Base-by-base conservation (phyloP, 35 echinoderm and acorn worm species). In the Apostichopus californicus region DNA sequence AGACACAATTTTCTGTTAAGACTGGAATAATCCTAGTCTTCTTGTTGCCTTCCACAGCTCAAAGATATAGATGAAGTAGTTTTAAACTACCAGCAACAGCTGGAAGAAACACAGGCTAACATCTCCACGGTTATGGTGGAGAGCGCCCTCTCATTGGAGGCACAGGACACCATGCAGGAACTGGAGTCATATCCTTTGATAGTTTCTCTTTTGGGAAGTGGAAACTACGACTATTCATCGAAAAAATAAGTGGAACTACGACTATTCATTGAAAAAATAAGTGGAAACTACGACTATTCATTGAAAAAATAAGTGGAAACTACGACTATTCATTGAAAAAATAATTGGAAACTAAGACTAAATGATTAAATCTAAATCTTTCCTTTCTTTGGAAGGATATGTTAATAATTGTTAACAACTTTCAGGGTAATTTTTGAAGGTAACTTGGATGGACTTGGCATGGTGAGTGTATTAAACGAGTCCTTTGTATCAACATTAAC, bases 151-250 rank as follows among this genome's bases (percentile, higher is more conserved):
- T 66, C 21, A 52, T 64, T 64, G 13, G 86, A 89, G 21, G 24
- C 54, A 14, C 61, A 89, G 23, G 61, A 60, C 2, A 10, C 15
- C 5, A 89, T 66, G 6, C 24, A 89, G 17, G 86, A 89, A 52
- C 28, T 89, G 4, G 86, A 89, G 63, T 89, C 86, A 89, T 89
- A 89, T 89, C 86, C 86, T 89, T 89, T 25, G 54, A 17, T 81
- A 53, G 15, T 81, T 26, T 24, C 58, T 8, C 8, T 61, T 5
- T 61, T 2, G 12, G 12, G 58, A 61, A 61, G 15, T 66, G 63
- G 63, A 66, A 66, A 5, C 5, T 66, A 17, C 9, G 9, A 12
- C 9, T 46, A 46, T 46, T 46, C 1, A 46, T 46, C 3, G 34
- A 2, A 46, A 46, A 46, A 0, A 46, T 46, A 46, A 46, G 28